Evolutionary conservation across 1,140 invertebrate species (phyloP).

Genomic region (Coptotermes formosanus): DNA sequence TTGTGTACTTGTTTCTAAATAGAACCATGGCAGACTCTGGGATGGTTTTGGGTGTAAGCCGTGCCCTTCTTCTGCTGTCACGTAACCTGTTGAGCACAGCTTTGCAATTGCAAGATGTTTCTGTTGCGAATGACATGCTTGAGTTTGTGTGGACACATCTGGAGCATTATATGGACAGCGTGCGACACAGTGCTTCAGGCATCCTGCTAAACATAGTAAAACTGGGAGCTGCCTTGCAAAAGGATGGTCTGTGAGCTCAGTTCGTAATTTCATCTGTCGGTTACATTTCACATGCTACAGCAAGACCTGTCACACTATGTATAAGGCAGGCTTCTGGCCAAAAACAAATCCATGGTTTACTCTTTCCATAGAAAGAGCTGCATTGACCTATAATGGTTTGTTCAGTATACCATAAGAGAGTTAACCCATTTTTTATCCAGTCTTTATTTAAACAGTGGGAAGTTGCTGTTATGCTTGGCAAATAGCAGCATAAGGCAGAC

Average conservation of each 20-base stretch:
- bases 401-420: no score
- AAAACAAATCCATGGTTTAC: no score
- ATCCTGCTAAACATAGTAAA: conserved; percentile 18
- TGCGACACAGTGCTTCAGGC: conserved; percentile 51
- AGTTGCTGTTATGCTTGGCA: no score
- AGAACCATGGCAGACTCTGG: conserved; percentile 47
- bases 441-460: no score
- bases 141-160: conserved; percentile 50
- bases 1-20: conserved; percentile 34
- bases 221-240: background rate
- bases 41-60: conserved; percentile 44
- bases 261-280: background rate
- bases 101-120: conserved; percentile 36
- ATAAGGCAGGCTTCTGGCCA: no score
- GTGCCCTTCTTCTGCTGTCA: conserved; percentile 44
- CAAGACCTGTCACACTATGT: no score
- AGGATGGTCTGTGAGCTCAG: background rate
- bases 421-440: no score
- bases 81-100: conserved; percentile 39
- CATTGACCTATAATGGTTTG: no score
- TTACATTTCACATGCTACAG: no score
- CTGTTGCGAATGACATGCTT: conserved; percentile 38
- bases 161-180: conserved; percentile 56
- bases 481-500: no score
- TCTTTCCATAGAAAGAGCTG: no score